Evolutionary conservation across 2,113 vertebrate species (phyloP), one percentile per base, ranked within the genome.

Genomic region (Calidris pugnax): DNA sequence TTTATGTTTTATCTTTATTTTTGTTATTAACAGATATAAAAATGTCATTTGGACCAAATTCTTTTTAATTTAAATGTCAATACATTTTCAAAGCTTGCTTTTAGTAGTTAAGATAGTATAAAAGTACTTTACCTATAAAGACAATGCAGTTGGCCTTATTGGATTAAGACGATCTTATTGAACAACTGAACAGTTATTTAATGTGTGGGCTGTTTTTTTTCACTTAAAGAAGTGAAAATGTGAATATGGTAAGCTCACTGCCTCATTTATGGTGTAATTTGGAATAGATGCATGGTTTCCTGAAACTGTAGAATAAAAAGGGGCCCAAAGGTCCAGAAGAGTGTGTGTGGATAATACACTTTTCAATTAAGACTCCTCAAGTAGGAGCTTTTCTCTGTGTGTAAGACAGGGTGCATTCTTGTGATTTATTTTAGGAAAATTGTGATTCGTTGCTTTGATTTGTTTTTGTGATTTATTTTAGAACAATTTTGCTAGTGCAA

Each of bases 331-430:
- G 14, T 45, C 3, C 1, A 74, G 37, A 85, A 68, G 33, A 81
- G 9, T 6, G 14, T 5, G 2, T 15, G n/a, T 18, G 1, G 45
- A 19, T 35, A 27, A 6, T n/a, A n/a, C 21, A 20, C 2, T 41
- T 83, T 87, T 48, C 30, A 62, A 1, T 62, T 62, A 50, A 84
- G 32, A 32, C 7, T 35, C 14, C 6, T 47, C 13, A 59, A 14
- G 30, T 28, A 53, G 43, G 30, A 76, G 11, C 21, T 53, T 41
- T 48, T 67, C 3, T 56, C 18, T 53, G 12, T 30, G 7, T 39
- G 35, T 37, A 18, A 28, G 4, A 56, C 6, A n/a, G 9, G 12
- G 18, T 41, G 10, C 30, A 16, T 50, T 59, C 27, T 27, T 50
- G 24, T 85, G 26, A 2, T 60, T 76, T 55, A 2, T 2, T 3